phyloP scores from a whole-genome alignment of 2,888 invertebrate genomes.

The Stenodema calcarata region DNA sequence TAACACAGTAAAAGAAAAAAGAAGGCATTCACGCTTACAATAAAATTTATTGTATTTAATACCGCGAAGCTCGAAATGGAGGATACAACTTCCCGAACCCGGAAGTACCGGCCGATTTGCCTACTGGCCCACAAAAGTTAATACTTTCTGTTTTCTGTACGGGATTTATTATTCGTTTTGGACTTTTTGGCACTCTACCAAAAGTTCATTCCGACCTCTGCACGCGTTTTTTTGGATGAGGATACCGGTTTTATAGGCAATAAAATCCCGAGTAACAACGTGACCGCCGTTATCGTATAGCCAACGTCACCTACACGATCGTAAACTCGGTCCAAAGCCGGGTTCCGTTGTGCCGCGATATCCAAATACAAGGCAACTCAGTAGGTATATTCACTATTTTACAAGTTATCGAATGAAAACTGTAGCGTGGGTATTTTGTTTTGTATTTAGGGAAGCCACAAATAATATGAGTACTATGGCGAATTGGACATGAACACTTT shows the following conservation, averaged over 20 bases:
- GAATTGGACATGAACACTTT: no score
- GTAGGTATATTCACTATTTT: no score
- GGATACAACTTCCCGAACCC: background rate
- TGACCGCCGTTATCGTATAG: background rate
- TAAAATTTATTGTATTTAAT: background rate
- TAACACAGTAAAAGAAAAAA: background rate
- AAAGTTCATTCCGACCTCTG: background rate
- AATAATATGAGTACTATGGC: no score
- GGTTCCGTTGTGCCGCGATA: background rate
- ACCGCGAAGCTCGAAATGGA: background rate
- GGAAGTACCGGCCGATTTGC: background rate
- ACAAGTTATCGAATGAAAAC: no score
- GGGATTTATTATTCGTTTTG: background rate
- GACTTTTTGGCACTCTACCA: background rate
- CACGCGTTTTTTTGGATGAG: background rate
- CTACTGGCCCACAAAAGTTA: background rate
- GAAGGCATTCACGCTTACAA: background rate
- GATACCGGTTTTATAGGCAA: background rate
- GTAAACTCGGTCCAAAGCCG: background rate
- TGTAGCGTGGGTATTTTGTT: no score
- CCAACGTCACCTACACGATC: background rate
- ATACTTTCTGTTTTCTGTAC: background rate
- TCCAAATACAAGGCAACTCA: background rate
- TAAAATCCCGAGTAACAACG: background rate
- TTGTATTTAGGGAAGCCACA: no score